Conservation (phyloP, 2,888 invertebrate genomes). For the Cheilosia vernalis region DNA sequence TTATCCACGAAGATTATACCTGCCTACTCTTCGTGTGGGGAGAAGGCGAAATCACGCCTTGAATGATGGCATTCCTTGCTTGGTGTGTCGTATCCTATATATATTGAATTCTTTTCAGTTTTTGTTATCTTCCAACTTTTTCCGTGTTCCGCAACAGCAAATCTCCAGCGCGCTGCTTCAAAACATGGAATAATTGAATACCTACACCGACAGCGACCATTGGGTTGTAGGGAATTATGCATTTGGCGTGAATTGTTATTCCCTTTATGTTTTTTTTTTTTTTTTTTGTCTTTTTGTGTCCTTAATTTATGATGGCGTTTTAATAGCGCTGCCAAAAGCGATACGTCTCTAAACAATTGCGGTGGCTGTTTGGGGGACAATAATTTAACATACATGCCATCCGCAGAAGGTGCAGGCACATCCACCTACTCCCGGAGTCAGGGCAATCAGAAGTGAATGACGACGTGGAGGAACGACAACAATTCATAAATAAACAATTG, state of each 20-base stretch:
- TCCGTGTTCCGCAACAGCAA: neutral
- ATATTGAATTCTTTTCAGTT: conserved; percentile 23
- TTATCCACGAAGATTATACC: conserved; percentile 4
- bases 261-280: neutral
- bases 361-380: conserved; percentile 58
- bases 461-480: neutral
- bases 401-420: neutral
- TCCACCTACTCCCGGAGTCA: neutral
- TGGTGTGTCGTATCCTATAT: conserved; percentile 32
- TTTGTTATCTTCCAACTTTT: neutral
- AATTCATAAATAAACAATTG: conserved; percentile 31
- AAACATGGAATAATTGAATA: conserved; percentile 64
- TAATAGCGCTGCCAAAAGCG: conserved; percentile 54
- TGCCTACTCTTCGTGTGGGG: neutral
- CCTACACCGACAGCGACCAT: conserved; percentile 18
- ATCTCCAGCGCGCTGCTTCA: conserved; percentile 10
- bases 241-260: conserved; percentile 28
- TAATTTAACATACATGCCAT: conserved; percentile 13
- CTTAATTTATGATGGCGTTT: conserved; percentile 61
- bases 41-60: neutral
- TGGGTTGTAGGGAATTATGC: conserved; percentile 47
- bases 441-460: conserved; percentile 23
- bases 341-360: conserved; percentile 46
- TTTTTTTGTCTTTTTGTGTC: conserved; percentile 9
- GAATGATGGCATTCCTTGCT: conserved; percentile 19